Conservation (phyloP, 2,113 vertebrate genomes). For the Noctilio leporinus region DNA sequence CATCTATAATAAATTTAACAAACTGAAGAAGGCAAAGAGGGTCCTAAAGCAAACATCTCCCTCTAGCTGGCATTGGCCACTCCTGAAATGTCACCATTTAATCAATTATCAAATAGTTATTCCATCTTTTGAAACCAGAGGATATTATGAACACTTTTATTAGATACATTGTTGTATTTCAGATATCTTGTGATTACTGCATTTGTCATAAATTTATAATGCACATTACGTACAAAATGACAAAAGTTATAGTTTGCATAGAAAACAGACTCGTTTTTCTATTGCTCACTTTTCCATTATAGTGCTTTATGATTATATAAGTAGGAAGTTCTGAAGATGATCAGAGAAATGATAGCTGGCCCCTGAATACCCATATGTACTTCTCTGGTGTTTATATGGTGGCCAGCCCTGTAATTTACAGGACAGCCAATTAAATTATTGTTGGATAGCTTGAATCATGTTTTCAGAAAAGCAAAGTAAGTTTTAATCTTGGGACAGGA, state of each 20-base stretch:
- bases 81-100: background rate
- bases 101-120: background rate
- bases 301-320: background rate
- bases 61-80: background rate
- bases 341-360: slow-evolving; percentile 25
- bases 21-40: background rate
- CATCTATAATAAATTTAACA: background rate
- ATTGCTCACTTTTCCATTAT: background rate
- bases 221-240: background rate
- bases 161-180: background rate
- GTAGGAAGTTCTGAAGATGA: slow-evolving; percentile 24
- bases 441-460: slow-evolving; percentile 37
- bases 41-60: background rate
- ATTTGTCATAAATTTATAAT: background rate
- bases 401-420: slow-evolving; percentile 33
- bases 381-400: background rate
- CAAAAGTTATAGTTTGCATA: background rate
- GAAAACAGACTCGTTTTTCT: background rate
- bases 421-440: slow-evolving; percentile 48
- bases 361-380: background rate
- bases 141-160: background rate
- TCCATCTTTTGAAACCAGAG: background rate
- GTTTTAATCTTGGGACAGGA: slow-evolving; percentile 51
- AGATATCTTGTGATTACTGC: background rate
- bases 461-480: slow-evolving; percentile 53